These are phyloP conservation scores for Ascidia mentula DNA, from an alignment of 23 tunicate genomes.

Conservation along the genomic window DNA sequence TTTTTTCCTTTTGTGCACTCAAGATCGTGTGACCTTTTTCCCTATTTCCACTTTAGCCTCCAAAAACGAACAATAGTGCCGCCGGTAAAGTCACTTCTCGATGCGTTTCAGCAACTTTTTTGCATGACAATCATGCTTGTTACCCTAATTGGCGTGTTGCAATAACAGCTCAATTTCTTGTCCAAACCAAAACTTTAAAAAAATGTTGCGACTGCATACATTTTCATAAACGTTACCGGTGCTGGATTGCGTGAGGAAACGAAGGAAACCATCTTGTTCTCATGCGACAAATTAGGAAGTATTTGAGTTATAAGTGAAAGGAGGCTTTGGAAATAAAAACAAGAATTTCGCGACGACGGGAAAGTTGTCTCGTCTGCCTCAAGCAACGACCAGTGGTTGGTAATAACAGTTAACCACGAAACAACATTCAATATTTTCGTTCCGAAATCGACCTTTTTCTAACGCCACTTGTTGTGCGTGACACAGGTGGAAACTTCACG, in stretches of 20 bases:
- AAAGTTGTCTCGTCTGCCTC: not conserved
- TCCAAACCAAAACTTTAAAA: too few species aligned
- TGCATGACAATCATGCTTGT: not conserved
- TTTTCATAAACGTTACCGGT: not conserved
- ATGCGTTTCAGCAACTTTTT: not conserved
- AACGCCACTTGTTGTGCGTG: too few species aligned
- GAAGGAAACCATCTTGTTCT: not conserved
- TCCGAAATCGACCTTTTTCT: too few species aligned
- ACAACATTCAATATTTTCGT: too few species aligned
- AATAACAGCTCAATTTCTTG: too few species aligned
- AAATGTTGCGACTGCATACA: too few species aligned
- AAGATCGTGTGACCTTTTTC: not conserved
- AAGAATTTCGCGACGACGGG: not conserved
- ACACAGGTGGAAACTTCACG: too few species aligned
- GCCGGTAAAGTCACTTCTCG: not conserved
- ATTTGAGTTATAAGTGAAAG: not conserved
- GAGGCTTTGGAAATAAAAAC: not conserved
- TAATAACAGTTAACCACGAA: too few species aligned
- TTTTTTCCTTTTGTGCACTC: not conserved
- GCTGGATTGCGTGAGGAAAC: not conserved
- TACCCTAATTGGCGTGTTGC: too few species aligned
- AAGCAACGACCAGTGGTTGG: too few species aligned
- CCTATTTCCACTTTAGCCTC: not conserved
- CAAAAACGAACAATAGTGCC: not conserved
- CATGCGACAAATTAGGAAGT: constrained; percentile 7